These are phyloP conservation scores for Oreochromis aureus DNA, from an alignment of 2,113 vertebrate species.

Conservation along the genomic window DNA sequence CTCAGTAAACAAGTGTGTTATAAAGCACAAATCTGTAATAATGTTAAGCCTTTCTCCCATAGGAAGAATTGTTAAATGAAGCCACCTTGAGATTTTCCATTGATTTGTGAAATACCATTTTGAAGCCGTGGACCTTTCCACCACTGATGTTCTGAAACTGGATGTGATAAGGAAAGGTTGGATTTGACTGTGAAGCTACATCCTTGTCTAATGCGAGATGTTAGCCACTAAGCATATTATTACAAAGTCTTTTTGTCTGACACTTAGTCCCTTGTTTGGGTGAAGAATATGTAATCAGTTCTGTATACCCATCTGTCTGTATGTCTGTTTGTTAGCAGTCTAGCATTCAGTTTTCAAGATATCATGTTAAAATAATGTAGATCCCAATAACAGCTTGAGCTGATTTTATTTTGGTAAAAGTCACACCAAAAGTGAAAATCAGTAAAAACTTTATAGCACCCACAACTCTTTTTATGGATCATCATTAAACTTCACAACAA, in stretches of 20 bases:
- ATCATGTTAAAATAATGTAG: neutral
- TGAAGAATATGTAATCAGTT: neutral
- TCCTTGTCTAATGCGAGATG: neutral
- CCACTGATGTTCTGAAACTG: neutral
- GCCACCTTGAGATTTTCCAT: neutral
- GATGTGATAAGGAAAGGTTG: neutral
- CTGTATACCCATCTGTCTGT: neutral
- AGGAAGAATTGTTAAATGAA: neutral
- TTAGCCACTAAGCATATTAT: neutral
- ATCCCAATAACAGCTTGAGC: neutral
- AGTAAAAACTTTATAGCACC: rapidly evolving
- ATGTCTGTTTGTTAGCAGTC: neutral
- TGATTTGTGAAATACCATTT: neutral
- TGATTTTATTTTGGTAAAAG: neutral
- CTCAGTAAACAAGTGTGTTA: neutral
- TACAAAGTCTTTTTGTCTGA: neutral
- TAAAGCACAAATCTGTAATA: neutral
- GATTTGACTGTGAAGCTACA: neutral
- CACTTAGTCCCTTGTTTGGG: neutral
- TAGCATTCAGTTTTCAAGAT: neutral
- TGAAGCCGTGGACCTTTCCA: rapidly evolving
- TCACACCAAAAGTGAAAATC: neutral
- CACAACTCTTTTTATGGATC: neutral
- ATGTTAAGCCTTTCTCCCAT: neutral
- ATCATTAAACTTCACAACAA: neutral